A percentile compares a stretch with the other conserved stretches of the same genome.
phyloP scores from a whole-genome alignment of 1,140 invertebrate species.

The Drosophila tropicalis region DNA sequence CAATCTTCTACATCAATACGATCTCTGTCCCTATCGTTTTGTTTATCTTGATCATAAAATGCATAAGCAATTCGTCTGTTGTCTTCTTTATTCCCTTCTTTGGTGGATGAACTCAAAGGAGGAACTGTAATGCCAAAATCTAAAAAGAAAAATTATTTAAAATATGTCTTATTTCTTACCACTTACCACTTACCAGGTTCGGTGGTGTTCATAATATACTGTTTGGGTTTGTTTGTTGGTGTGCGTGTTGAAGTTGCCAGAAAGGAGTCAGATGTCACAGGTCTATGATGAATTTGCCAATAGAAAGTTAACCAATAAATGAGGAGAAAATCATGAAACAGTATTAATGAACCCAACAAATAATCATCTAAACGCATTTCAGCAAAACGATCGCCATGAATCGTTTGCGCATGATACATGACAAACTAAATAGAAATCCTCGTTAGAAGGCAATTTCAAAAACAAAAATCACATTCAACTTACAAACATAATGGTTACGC shows the following conservation, averaged over 20 bases:
- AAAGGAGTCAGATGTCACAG: slow-evolving; percentile 25
- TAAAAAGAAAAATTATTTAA: too few species aligned
- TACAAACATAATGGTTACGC: slow-evolving; percentile 43
- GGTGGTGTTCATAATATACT: background rate
- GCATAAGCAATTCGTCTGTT: too few species aligned
- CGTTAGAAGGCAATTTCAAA: too few species aligned
- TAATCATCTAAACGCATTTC: slow-evolving; percentile 66
- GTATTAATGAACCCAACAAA: slow-evolving; percentile 53
- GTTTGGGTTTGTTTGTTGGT: too few species aligned
- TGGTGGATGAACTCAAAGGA: too few species aligned
- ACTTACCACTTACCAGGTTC: background rate
- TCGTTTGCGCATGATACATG: slow-evolving; percentile 68
- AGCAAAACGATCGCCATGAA: slow-evolving; percentile 57
- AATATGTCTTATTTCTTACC: too few species aligned
- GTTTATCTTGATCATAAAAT: background rate
- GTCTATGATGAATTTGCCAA: slow-evolving; percentile 34
- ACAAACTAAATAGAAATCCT: slow-evolving; percentile 45
- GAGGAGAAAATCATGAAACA: slow-evolving; percentile 69
- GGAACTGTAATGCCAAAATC: too few species aligned
- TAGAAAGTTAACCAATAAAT: slow-evolving; percentile 70
- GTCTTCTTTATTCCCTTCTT: too few species aligned
- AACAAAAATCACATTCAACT: background rate
- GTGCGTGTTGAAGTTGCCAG: background rate
- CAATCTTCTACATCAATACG: background rate
- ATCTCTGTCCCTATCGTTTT: background rate